These are phyloP conservation scores for Drosophila austrosaltans DNA, from an alignment of 2,888 invertebrate genomes.

Conservation along the genomic window DNA sequence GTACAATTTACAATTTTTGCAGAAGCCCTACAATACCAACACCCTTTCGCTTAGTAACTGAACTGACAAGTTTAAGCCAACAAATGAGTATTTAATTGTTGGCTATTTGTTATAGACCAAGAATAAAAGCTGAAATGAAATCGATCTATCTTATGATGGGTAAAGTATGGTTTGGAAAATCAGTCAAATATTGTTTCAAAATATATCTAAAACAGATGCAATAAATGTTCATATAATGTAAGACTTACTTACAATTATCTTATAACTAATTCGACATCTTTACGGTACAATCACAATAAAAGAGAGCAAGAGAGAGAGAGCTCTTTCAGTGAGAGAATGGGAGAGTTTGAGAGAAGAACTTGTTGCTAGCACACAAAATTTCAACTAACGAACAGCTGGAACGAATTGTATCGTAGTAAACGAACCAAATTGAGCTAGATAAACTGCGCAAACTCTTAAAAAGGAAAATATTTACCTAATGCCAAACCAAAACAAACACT, in stretches of 20 bases:
- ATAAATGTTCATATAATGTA: too few relatives aligned
- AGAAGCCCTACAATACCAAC: slow-evolving; percentile 54
- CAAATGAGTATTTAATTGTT: slow-evolving; percentile 43
- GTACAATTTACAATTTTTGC: slow-evolving; percentile 33
- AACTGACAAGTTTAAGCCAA: slow-evolving; percentile 1
- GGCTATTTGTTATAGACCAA: not conserved
- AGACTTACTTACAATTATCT: not conserved
- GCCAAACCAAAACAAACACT: slow-evolving; percentile 70
- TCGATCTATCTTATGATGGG: not conserved
- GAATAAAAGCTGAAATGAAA: not conserved
- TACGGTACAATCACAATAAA: slow-evolving; percentile 34
- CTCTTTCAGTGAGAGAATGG: slow-evolving; percentile 3
- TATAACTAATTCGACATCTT: not conserved
- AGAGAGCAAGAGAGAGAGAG: not conserved
- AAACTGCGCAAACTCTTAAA: slow-evolving; percentile 67
- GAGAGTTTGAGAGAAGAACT: slow-evolving; percentile 35
- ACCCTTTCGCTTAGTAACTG: slow-evolving; percentile 8
- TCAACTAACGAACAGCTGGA: slow-evolving; percentile 46
- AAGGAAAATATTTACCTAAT: slow-evolving; percentile 64
- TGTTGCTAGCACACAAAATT: slow-evolving; percentile 39
- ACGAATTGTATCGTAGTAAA: slow-evolving; percentile 44
- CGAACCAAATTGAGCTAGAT: slow-evolving; percentile 43
- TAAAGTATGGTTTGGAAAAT: not conserved
- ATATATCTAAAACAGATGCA: too few relatives aligned
- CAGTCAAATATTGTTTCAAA: too few relatives aligned